A percentile compares a stretch with the other conserved stretches of the same genome.
Conservation (phyloP, 53 echinoderm and acorn worm genomes). For the Stichopus horrens region DNA sequence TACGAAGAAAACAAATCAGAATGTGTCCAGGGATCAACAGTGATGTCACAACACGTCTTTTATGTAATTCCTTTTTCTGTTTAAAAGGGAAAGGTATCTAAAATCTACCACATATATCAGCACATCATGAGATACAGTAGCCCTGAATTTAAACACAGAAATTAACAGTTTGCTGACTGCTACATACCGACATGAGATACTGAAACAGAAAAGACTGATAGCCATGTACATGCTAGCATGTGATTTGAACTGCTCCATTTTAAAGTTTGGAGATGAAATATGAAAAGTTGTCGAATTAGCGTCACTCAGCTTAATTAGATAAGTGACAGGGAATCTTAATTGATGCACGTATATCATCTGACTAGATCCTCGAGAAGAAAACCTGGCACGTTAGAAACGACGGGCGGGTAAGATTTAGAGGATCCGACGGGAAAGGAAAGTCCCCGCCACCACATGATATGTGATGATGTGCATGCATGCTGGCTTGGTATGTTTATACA, state of each 20-base stretch:
- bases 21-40: too few species aligned
- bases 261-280: constrained; percentile 26
- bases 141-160: too few species aligned
- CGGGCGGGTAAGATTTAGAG: constrained; percentile 31
- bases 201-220: neutral
- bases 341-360: constrained; percentile 23
- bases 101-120: too few species aligned
- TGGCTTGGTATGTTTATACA: constrained; percentile 30
- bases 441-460: constrained; percentile 20
- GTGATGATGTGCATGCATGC: neutral
- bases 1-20: too few species aligned
- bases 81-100: too few species aligned
- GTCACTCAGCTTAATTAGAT: constrained; percentile 46
- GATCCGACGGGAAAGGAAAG: neutral
- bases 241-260: neutral
- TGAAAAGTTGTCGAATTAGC: constrained; percentile 41
- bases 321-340: constrained; percentile 34
- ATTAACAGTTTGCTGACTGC: too few species aligned
- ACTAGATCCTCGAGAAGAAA: constrained; percentile 11
- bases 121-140: too few species aligned
- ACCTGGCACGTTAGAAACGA: constrained; percentile 25
- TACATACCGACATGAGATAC: too few species aligned
- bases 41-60: too few species aligned
- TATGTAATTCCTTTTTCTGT: too few species aligned
- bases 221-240: too few species aligned